These are phyloP conservation scores for Talpa occidentalis DNA, from an alignment of 2,113 vertebrate species.

Conservation along the genomic window DNA sequence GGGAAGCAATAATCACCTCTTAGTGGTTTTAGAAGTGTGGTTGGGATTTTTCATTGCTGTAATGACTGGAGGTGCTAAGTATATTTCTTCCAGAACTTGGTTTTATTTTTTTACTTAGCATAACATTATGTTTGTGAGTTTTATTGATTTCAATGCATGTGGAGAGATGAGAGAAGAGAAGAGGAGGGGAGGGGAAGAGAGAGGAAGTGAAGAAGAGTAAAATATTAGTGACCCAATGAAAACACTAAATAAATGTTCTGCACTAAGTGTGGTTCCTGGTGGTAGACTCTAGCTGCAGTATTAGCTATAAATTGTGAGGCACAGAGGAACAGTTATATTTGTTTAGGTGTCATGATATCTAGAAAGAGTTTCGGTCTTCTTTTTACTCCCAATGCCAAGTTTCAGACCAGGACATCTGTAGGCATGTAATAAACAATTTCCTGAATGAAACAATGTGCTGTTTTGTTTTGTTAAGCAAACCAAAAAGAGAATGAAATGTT, in stretches of 20 bases:
- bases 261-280: background rate
- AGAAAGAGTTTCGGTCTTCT: background rate
- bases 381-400: background rate
- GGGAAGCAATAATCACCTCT: background rate
- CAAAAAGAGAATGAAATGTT: constrained; percentile 25
- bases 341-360: background rate
- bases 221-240: background rate
- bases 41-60: background rate
- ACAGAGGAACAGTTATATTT: constrained; percentile 13
- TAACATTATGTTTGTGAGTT: constrained; percentile 4
- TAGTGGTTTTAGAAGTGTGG: background rate
- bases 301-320: background rate
- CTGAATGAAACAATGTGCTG: background rate
- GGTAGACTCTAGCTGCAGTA: background rate
- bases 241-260: background rate
- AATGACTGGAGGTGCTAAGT: background rate
- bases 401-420: background rate
- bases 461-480: constrained; percentile 10
- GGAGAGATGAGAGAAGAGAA: background rate
- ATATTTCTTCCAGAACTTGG: background rate
- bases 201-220: background rate
- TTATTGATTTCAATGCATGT: background rate
- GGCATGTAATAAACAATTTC: background rate
- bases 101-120: background rate
- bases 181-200: background rate